Evolutionary conservation across 2,888 invertebrate species (phyloP).

Genomic region (Pollenia angustigena): DNA sequence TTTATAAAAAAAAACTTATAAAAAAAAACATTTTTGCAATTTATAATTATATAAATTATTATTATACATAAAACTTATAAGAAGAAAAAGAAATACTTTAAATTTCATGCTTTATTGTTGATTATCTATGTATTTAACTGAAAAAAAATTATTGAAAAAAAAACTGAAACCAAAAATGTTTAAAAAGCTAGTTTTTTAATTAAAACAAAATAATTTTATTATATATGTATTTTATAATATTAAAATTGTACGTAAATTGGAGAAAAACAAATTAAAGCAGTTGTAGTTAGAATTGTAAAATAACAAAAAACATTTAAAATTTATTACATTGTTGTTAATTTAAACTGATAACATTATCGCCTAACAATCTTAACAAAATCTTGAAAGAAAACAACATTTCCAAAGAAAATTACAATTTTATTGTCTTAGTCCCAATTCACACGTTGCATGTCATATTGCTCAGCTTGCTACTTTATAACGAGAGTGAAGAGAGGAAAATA

Average conservation of each 20-base stretch:
- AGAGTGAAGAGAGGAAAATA: too few species aligned
- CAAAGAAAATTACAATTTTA: too few species aligned
- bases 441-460: too few species aligned
- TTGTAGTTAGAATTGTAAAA: slow-evolving; percentile 42
- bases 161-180: background rate
- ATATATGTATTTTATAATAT: slow-evolving; percentile 31
- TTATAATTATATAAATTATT: slow-evolving; percentile 53
- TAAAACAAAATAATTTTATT: background rate
- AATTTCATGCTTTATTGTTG: slow-evolving; percentile 69
- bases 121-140: slow-evolving; percentile 46
- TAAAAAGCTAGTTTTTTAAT: slow-evolving; percentile 35
- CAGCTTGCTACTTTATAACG: too few species aligned
- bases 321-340: too few species aligned
- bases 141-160: background rate
- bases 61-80: background rate
- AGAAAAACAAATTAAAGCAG: slow-evolving; percentile 6
- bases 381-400: too few species aligned
- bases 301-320: background rate
- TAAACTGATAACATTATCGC: too few species aligned
- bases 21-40: slow-evolving; percentile 54
- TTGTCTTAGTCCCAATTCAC: too few species aligned
- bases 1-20: slow-evolving; percentile 26
- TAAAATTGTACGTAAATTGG: slow-evolving; percentile 1
- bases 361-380: too few species aligned
- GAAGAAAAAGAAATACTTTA: background rate